Conservation (phyloP, 1,140 invertebrate species). For the Scaptomyza montana region DNA sequence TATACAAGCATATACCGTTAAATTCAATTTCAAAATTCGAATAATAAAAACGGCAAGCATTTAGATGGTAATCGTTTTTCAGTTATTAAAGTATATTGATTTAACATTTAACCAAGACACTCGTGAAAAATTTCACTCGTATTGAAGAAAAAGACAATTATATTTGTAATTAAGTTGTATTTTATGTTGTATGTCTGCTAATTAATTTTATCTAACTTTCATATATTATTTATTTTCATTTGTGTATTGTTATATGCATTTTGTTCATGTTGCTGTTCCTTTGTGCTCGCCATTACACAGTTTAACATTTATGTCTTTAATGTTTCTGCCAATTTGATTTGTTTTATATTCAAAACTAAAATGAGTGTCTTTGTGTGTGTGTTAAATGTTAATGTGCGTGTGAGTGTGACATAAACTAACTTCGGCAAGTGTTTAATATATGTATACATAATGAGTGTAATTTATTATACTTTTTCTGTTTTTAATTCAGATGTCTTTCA, state of each 20-base stretch:
- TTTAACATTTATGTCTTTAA: conserved; percentile 17
- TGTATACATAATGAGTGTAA: conserved; percentile 8
- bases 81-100: too few relatives aligned
- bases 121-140: too few relatives aligned
- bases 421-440: conserved; percentile 18
- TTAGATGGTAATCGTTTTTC: too few relatives aligned
- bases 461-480: conserved; percentile 13
- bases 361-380: conserved; percentile 7
- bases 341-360: conserved; percentile 11
- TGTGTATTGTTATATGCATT: conserved; percentile 49
- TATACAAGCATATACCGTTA: conserved; percentile 4
- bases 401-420: conserved; percentile 7
- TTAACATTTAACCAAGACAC: too few relatives aligned
- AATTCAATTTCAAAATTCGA: too few relatives aligned
- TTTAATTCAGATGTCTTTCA: conserved; percentile 7
- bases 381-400: background rate
- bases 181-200: conserved; percentile 36
- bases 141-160: background rate
- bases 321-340: conserved; percentile 11
- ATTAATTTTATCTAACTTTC: conserved; percentile 72
- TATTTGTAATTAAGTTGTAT: conserved; percentile 6
- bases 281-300: conserved; percentile 44
- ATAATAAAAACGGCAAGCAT: too few relatives aligned
- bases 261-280: conserved; percentile 4
- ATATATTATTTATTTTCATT: conserved; percentile 45